Evolutionary conservation across 1,140 invertebrate species (phyloP), one percentile per base, ranked within the genome.

Genomic region (Drosophila parvula): DNA sequence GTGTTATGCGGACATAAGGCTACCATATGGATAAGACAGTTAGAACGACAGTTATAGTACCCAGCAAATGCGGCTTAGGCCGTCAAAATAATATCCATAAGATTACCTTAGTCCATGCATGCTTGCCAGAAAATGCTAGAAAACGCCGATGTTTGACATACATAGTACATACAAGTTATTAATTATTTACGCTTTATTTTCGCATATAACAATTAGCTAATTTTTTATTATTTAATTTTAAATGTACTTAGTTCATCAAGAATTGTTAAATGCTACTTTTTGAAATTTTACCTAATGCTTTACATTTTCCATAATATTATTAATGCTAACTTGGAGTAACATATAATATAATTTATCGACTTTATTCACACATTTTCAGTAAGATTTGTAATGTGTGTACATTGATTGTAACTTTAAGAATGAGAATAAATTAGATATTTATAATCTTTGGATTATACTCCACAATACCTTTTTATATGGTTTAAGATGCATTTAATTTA

Each of bases 201-300:
- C 34, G 50, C 34, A 53, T 22, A 3, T 53, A 36, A 53, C 50
- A 36, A 36, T 53, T 53, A 53, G 32, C 50, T 36, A 53, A 36
- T 22, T 22, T 14, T 53, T 22, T 34, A 18, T 22, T 30, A 22
- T 36, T 53, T 36, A 7, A 16, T 8, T 53, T 53, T 53, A 7
- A 40, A 36, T 36, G 34, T 36, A 53, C 50, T 53, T 36, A 22
- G 50, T 53, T 22, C 12, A 22, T 36, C 16, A 36, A 53, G 16
- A 53, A 53, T 22, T 53, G 11, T 14, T 53, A 53, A 53, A 36
- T 53, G 50, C 50, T 36, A 53, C 32, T 14, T 53, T 22, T 53
- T 53, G 50, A 53, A 53, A 22, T 36, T 53, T 53, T 53, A 53
- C 18, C 50, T 53, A 36, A 53, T 53, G 50, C 50, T 53, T 36